Evolutionary conservation across 2,113 vertebrate genomes (phyloP).

Genomic region (Natator depressus): DNA sequence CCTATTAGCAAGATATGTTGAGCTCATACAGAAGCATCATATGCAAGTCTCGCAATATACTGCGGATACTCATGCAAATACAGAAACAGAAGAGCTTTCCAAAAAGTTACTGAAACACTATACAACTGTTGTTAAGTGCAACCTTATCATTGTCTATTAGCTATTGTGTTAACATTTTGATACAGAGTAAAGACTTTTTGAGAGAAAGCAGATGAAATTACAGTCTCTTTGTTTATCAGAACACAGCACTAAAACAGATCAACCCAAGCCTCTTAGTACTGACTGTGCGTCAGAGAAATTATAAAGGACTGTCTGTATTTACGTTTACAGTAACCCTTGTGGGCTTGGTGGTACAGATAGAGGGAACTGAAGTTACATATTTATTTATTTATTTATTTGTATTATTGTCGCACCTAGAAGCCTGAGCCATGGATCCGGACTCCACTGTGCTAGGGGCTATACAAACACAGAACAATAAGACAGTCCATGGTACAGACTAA

Average conservation of each 20-base stretch:
- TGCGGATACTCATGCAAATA: background rate
- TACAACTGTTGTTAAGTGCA: background rate
- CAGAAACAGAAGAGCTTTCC: background rate
- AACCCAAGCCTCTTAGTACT: background rate
- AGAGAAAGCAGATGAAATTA: slow-evolving; percentile 33
- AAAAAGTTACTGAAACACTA: background rate
- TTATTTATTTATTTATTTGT: background rate
- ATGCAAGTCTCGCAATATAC: background rate
- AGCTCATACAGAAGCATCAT: background rate
- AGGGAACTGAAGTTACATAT: background rate
- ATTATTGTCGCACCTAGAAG: background rate
- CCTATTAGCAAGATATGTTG: background rate
- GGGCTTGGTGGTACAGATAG: background rate
- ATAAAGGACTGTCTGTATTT: background rate
- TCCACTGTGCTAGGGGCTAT: background rate
- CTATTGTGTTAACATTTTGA: slow-evolving; percentile 17
- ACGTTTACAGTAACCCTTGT: background rate
- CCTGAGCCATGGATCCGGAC: background rate
- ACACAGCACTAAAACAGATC: background rate
- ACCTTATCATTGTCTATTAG: background rate
- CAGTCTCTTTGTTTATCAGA: slow-evolving; percentile 30
- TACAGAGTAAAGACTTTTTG: slow-evolving; percentile 5
- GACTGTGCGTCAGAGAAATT: slow-evolving; percentile 1
- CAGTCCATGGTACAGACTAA: background rate
- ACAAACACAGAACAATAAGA: background rate